A percentile compares a stretch with the other conserved stretches of the same genome.
phyloP scores from a whole-genome alignment of 2,797 vertebrate genomes.

The Aplochiton taeniatus region DNA sequence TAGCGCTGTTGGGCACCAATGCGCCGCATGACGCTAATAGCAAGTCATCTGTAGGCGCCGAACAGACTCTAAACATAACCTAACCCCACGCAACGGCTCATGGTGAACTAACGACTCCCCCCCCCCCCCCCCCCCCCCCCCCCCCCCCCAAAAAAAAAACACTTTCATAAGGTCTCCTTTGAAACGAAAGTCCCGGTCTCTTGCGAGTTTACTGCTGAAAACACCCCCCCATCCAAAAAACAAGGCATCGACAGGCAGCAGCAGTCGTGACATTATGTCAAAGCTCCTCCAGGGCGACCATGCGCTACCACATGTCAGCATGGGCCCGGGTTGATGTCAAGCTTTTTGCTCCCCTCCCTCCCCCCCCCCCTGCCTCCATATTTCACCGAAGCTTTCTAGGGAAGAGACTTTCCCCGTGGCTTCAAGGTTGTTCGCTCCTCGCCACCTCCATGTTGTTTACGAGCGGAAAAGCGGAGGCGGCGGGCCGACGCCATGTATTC shows the following conservation, averaged over 20 bases:
- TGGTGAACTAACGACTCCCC: no score
- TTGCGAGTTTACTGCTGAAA: no score
- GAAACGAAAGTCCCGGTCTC: no score
- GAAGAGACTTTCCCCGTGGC: neutral
- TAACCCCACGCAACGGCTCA: no score
- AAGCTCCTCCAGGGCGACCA: neutral
- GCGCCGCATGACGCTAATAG: no score
- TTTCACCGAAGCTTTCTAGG: neutral
- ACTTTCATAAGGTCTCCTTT: no score
- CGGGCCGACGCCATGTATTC: neutral
- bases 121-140: no score
- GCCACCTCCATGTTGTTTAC: slow-evolving; percentile 3
- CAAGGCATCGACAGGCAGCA: neutral
- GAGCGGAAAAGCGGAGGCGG: neutral
- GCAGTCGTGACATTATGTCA: neutral
- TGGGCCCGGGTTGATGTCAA: neutral
- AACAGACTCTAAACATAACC: no score
- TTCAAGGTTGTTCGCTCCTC: neutral
- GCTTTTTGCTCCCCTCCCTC: neutral
- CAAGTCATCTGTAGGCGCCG: no score
- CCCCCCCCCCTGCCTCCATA: no score
- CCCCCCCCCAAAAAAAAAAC: no score
- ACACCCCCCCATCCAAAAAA: neutral
- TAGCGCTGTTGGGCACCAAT: no score
- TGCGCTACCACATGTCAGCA: neutral